Base-by-base conservation (phyloP, 1,140 invertebrate species). In the Caerostris extrusa region DNA sequence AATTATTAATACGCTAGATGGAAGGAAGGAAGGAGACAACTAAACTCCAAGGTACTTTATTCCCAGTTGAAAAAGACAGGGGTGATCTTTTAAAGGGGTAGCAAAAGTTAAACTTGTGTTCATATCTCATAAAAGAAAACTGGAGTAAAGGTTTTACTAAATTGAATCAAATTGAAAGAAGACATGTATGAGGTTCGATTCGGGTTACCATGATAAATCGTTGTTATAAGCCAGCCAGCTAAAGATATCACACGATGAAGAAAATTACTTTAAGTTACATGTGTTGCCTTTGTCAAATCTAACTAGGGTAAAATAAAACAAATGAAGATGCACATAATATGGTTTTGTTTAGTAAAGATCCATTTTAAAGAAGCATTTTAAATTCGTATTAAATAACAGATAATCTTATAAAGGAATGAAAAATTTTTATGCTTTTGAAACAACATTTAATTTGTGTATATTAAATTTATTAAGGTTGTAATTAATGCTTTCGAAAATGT, bases 101-200 rank as follows among this genome's bases (percentile, higher is more conserved):
- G 10, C n/a, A n/a, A 87, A 12, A 58, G 10, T 87, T 8, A 71
- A 71, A 34, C 67, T 71, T 71, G 7, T 71, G 19, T 71, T 71
- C 19, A 19, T 71, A 34, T 71, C 19, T 71, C 81, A 14, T 83
- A 57, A 83, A 17, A 1, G 53, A 83, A 83, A 5, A 83, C 56
- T 57, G n/a, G 81, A 83, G 81, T 14, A 14, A n/a, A 83, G n/a
- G 56, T 55, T 56, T 56, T 56, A 83, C 7, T 83, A 57, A 56
- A 83, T 56, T 55, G 50, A 57, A 55, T 83, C 56, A 83, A 57
- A 55, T 55, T 83, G 53, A 57, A 56, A 57, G 77, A 81, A 81
- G 77, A 81, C 19, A 81, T 55, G 19, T 8, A 81, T 34, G 34
- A 81, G 12, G 77, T 55, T 19, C 8, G 53, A 81, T 55, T 81